Conservation (phyloP, 53 echinoderm and acorn worm genomes). For the Glandiceps talaboti region DNA sequence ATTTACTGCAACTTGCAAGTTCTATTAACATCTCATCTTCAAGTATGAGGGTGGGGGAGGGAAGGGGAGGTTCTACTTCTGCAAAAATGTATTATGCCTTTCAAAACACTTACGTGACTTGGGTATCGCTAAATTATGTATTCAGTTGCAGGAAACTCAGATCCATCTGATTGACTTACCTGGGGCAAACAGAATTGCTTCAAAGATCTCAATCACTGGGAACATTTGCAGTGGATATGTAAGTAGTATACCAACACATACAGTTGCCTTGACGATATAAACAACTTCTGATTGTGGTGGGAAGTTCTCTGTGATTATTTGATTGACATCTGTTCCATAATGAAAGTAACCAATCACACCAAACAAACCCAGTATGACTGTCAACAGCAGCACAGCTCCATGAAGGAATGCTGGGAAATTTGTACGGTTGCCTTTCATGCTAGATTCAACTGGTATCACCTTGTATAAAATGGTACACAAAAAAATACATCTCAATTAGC, state of each 20-base stretch:
- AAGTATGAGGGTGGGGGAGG: no score
- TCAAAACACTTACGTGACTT: not conserved
- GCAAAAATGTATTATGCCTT: not conserved
- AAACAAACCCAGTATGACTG: constrained; percentile 51
- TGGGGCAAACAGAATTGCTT: constrained; percentile 44
- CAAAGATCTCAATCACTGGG: constrained; percentile 65
- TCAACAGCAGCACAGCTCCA: constrained; percentile 48
- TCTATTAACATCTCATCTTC: no score
- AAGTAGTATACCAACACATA: constrained; percentile 68
- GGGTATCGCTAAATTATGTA: not conserved
- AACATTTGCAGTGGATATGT: constrained; percentile 82
- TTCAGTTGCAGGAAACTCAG: no score
- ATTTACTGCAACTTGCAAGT: no score
- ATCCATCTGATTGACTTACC: no score
- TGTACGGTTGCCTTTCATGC: constrained; percentile 65
- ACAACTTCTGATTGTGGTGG: constrained; percentile 19
- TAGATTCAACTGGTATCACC: constrained; percentile 93
- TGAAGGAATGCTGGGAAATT: constrained; percentile 70
- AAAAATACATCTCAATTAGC: no score
- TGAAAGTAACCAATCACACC: constrained; percentile 75
- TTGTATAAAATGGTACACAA: constrained; percentile 23
- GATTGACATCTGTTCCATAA: constrained; percentile 47
- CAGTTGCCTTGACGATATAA: constrained; percentile 36
- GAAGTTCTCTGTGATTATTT: constrained; percentile 74
- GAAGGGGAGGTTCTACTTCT: no score